Conservation (phyloP, 2,888 invertebrate species). For the Acronicta alni region DNA sequence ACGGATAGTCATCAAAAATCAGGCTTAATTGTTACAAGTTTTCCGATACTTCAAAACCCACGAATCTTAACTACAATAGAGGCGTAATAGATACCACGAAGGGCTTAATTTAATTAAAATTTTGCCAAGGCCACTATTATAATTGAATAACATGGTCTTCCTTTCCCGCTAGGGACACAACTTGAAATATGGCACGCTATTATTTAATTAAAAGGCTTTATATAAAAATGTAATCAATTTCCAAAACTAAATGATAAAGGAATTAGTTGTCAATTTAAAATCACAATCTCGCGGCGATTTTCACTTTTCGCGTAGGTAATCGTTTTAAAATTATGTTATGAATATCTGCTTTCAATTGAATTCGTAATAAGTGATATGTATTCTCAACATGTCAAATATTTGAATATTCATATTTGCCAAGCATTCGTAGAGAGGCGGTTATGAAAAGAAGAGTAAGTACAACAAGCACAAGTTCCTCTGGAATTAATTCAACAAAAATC, state of each 20-base stretch:
- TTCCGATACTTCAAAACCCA: background rate
- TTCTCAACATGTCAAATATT: too few relatives aligned
- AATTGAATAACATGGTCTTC: conserved; percentile 40
- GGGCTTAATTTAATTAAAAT: conserved; percentile 42
- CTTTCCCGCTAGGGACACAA: conserved; percentile 32
- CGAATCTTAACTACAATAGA: conserved; percentile 5
- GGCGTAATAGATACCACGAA: conserved; percentile 19
- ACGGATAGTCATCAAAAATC: too few relatives aligned
- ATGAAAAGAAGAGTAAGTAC: too few relatives aligned
- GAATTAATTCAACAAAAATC: background rate
- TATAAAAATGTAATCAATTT: conserved; percentile 25
- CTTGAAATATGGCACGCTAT: conserved; percentile 41
- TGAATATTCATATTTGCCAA: too few relatives aligned
- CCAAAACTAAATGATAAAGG: background rate
- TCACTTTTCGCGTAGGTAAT: too few relatives aligned
- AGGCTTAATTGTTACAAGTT: too few relatives aligned
- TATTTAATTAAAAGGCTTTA: conserved; percentile 44
- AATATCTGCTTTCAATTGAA: too few relatives aligned
- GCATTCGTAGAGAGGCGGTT: too few relatives aligned
- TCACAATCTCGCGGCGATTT: too few relatives aligned
- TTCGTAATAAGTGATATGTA: too few relatives aligned
- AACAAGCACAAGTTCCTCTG: too few relatives aligned
- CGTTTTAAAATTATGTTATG: too few relatives aligned
- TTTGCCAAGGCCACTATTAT: conserved; percentile 41
- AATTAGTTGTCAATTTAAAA: background rate